Evolutionary conservation across 2,113 vertebrate genomes (phyloP).

Genomic region (Paramisgurnus dabryanus): DNA sequence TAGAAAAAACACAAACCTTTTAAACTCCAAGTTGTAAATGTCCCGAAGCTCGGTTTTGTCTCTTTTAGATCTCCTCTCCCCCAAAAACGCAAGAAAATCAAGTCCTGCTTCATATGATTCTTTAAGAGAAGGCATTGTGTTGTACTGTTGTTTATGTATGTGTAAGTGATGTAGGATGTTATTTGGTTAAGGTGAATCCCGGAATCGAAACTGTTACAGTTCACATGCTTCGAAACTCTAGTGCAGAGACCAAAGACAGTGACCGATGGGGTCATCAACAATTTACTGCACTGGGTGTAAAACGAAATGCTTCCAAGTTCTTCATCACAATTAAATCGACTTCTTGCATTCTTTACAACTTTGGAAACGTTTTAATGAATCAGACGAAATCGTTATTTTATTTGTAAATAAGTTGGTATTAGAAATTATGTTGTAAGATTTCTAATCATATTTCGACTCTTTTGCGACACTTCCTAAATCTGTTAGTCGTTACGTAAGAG

Average conservation of each 20-base stretch:
- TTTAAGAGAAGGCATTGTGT: slow-evolving; percentile 59
- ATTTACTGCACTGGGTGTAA: background rate
- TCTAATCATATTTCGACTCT: background rate
- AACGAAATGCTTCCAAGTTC: background rate
- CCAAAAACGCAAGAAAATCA: slow-evolving; percentile 80
- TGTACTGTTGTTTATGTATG: background rate
- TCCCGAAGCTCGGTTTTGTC: slow-evolving; percentile 70
- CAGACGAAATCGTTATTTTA: too few species aligned
- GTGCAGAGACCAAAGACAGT: background rate
- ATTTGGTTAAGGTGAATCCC: background rate
- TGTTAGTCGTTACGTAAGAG: slow-evolving; percentile 15
- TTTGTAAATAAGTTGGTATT: too few species aligned
- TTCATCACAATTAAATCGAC: too few species aligned
- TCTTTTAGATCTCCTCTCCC: slow-evolving; percentile 62
- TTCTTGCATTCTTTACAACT: too few species aligned
- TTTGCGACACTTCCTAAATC: slow-evolving; percentile 28
- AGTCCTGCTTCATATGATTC: slow-evolving; percentile 69
- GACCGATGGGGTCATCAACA: background rate
- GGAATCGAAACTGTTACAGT: slow-evolving; percentile 7
- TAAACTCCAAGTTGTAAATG: slow-evolving; percentile 83
- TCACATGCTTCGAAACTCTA: background rate
- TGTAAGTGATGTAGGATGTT: background rate
- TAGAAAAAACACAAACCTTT: slow-evolving; percentile 44
- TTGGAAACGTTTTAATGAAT: too few species aligned
- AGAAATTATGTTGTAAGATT: background rate